Conservation (phyloP, 2,888 invertebrate genomes). For the Choristoneura rosaceana region DNA sequence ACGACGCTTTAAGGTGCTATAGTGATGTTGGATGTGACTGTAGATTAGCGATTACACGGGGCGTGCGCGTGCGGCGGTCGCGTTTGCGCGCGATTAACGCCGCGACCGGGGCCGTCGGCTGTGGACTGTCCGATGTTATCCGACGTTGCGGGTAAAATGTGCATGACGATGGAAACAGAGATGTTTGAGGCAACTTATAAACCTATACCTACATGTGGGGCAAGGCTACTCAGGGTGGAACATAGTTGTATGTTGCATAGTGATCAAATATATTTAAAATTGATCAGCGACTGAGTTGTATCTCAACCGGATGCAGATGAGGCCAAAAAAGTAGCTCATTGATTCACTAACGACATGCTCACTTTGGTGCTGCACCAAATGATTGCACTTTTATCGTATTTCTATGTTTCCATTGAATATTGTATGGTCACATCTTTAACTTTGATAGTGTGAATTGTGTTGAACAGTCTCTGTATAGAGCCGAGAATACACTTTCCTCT, state of each 20-base stretch:
- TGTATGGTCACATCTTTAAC: no score
- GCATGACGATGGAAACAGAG: conserved; percentile 17
- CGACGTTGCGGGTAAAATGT: conserved; percentile 11
- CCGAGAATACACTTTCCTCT: no score
- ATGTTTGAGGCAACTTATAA: conserved; percentile 17
- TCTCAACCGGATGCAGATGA: no score
- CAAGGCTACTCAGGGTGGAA: background rate
- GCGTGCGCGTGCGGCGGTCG: conserved; percentile 49
- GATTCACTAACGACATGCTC: no score
- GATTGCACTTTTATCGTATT: no score
- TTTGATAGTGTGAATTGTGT: no score
- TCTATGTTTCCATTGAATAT: no score
- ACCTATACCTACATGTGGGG: background rate
- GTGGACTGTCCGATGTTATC: conserved; percentile 19
- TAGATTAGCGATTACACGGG: conserved; percentile 58
- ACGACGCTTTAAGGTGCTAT: conserved; percentile 8
- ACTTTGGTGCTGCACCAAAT: no score
- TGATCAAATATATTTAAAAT: background rate
- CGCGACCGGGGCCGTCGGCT: conserved; percentile 25
- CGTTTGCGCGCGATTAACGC: conserved; percentile 39
- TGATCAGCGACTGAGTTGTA: no score
- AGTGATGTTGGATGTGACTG: conserved; percentile 36
- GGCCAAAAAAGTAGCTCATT: no score
- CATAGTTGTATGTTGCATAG: background rate
- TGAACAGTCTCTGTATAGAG: no score